Evolutionary conservation across 1,140 invertebrate genomes (phyloP).

Genomic region (Mycetomoellerius zeteki): DNA sequence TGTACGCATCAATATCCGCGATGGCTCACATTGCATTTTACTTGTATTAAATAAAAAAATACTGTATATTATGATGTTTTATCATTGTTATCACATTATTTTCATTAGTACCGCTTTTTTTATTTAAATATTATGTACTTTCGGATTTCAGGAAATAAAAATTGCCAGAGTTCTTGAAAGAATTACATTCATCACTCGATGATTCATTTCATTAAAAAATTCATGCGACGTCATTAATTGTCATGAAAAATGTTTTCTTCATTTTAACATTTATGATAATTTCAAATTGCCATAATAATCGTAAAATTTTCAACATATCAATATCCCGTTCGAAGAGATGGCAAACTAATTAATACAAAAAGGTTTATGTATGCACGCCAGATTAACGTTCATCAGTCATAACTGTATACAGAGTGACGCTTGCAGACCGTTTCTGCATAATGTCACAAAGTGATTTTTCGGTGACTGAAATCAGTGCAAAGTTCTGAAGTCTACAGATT

Average conservation of each 20-base stretch:
- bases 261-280: neutral
- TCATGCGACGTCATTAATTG: neutral
- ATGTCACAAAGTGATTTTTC: conserved; percentile 3
- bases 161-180: conserved; percentile 72
- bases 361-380: conserved; percentile 14
- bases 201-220: neutral
- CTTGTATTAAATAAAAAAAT: neutral
- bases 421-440: conserved; percentile 13
- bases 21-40: no score
- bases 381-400: conserved; percentile 28
- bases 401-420: conserved; percentile 37
- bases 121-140: conserved; percentile 63
- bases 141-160: conserved; percentile 78
- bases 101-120: neutral
- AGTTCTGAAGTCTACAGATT: conserved; percentile 22
- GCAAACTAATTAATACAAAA: neutral
- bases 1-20: no score
- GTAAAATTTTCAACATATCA: neutral
- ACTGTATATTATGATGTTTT: neutral
- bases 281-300: neutral
- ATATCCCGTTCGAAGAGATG: neutral
- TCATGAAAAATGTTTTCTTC: neutral
- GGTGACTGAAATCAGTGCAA: neutral
- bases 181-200: conserved; percentile 30
- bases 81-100: neutral